phyloP scores from a whole-genome alignment of 2,113 vertebrate genomes.

The Colossoma macropomum region DNA sequence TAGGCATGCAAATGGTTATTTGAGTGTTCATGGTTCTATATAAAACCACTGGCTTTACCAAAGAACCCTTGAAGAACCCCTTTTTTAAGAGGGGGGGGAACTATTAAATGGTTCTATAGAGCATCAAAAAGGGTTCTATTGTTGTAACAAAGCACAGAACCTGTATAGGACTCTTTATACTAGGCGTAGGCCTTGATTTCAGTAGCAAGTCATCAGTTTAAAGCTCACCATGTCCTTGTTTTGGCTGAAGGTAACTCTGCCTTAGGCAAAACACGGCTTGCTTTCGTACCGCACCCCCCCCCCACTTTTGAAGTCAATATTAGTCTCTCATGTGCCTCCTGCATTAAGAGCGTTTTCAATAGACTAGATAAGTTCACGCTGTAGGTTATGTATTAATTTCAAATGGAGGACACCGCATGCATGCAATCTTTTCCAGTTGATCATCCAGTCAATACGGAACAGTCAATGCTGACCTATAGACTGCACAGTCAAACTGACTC shows the following conservation, averaged over 20 bases:
- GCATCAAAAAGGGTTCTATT: too few species aligned
- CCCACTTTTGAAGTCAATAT: slow-evolving; percentile 15
- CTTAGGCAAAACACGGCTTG: neutral
- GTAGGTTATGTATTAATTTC: slow-evolving; percentile 33
- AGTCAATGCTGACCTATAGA: slow-evolving; percentile 66
- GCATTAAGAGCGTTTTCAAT: slow-evolving; percentile 27
- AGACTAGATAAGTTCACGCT: slow-evolving; percentile 32
- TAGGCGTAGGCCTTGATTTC: neutral
- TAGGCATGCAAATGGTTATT: too few species aligned
- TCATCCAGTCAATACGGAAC: slow-evolving; percentile 67
- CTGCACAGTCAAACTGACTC: slow-evolving; percentile 18
- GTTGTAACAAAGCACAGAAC: too few species aligned
- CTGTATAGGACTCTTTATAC: too few species aligned
- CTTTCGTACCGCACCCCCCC: neutral
- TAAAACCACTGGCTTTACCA: too few species aligned
- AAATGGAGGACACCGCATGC: slow-evolving; percentile 27
- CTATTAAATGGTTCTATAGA: too few species aligned
- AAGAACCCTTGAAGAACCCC: too few species aligned
- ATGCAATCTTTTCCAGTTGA: slow-evolving; percentile 44
- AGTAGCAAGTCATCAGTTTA: neutral
- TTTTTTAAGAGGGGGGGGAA: too few species aligned
- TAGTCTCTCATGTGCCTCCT: slow-evolving; percentile 1
- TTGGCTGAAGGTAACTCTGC: neutral
- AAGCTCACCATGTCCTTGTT: neutral
- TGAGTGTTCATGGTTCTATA: too few species aligned